Evolutionary conservation across 2,888 invertebrate genomes (phyloP), one percentile per base, ranked within the genome.

Genomic region (Hyppa rectilinea): DNA sequence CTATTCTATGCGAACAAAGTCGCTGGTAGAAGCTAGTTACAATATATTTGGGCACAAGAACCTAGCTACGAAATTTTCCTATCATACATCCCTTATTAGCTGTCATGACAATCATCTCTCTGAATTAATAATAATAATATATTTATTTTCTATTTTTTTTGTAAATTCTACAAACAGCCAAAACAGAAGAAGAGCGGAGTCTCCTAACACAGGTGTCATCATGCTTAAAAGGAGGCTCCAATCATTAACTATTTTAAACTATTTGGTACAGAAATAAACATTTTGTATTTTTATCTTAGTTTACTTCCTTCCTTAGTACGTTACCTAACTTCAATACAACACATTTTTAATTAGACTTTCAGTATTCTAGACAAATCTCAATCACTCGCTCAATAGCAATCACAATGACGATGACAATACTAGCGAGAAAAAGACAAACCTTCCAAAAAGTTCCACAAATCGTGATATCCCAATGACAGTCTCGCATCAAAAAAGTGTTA

Each of bases 401-500:
- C n/a, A 14, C 26, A 40, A 40, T 58, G 12, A 14, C n/a, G 20
- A 9, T 29, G 7, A 40, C 7, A 2, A 7, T 23, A 40, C 20
- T 29, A n/a, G 0, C 26, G 7, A 20, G 9, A 29, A 40, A 40
- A 9, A 43, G n/a, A 14, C 9, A 40, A 29, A 31, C 26, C 20
- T 14, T 34, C 14, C 9, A n/a, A 12, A 23, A 43, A n/a, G 23
- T 36, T 29, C 20, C 40, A 47, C 34, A 67, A 59, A 59, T 64
- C 36, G 45, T 45, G 50, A 47, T 52, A 38, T 71, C 26, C 76
- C 76, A 59, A 76, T 49, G 56, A 47, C 73, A 73, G 29, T 20
- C 26, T 61, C 23, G 9, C n/a, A 43, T 31, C 9, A 55, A 60
- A 77, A 62, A 47, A 60, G 58, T 71, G 65, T 40, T 63, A 53